phyloP scores from a whole-genome alignment of 2,113 vertebrate genomes.

The Anas platyrhynchos region DNA sequence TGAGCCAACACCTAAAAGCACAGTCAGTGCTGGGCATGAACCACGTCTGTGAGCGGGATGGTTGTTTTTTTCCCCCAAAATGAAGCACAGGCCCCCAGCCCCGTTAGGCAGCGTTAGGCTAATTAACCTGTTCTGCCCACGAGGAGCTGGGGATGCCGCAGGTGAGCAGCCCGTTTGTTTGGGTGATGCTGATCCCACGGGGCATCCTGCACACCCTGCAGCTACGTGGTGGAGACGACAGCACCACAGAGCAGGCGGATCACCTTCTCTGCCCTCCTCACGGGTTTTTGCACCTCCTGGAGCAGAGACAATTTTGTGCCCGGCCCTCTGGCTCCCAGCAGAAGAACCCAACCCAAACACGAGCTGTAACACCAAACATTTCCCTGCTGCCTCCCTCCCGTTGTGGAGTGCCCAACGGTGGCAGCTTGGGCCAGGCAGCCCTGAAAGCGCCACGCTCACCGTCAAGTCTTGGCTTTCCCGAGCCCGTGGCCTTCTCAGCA shows the following conservation, averaged over 20 bases:
- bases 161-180: not conserved
- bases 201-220: not conserved
- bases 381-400: not conserved
- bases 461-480: not conserved
- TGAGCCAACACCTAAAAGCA: not conserved
- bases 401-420: not conserved
- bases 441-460: not conserved
- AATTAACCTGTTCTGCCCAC: not conserved
- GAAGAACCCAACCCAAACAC: not conserved
- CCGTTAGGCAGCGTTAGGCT: not conserved
- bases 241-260: not conserved
- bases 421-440: not conserved
- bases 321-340: not conserved
- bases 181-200: slow-evolving; percentile 1
- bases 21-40: not conserved
- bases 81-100: not conserved
- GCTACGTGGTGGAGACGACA: not conserved
- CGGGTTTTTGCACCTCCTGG: not conserved
- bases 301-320: not conserved
- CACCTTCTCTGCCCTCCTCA: not conserved
- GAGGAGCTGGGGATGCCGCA: not conserved
- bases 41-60: not conserved
- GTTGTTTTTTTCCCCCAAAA: not conserved
- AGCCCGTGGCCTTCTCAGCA: not conserved
- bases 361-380: not conserved